Conservation (phyloP, 2,113 vertebrate genomes). For the Lates calcarifer region DNA sequence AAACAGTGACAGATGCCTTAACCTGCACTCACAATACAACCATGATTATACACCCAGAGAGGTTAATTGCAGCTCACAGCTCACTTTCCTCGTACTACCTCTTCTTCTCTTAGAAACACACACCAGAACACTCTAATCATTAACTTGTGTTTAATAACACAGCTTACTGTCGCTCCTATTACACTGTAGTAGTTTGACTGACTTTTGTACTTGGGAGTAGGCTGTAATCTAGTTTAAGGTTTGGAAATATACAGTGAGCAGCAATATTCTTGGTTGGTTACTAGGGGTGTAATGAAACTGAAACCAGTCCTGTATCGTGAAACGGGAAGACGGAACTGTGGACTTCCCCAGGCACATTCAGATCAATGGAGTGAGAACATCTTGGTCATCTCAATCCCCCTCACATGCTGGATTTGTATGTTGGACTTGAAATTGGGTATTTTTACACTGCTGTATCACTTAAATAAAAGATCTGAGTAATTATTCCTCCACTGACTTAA, state of each 20-base stretch:
- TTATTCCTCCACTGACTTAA: no score
- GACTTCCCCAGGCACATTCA: no score
- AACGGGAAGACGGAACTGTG: no score
- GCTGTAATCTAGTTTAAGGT: not conserved
- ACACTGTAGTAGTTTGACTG: not conserved
- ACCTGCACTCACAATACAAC: slow-evolving; percentile 9
- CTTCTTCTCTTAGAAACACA: not conserved
- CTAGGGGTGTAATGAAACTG: no score
- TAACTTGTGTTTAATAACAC: slow-evolving; percentile 8
- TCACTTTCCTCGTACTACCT: not conserved
- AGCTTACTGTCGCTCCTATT: not conserved
- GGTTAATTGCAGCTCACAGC: slow-evolving; percentile 27
- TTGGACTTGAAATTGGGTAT: no score
- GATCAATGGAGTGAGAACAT: no score
- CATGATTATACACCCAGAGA: slow-evolving; percentile 1
- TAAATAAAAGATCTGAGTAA: no score
- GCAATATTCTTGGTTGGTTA: not conserved
- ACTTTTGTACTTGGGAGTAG: not conserved
- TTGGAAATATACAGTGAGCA: not conserved
- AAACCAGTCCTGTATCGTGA: no score
- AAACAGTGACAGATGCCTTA: not conserved
- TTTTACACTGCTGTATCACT: no score
- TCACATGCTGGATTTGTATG: no score
- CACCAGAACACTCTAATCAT: slow-evolving; percentile 18
- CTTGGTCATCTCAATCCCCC: no score